A percentile compares a stretch with the other conserved stretches of the same genome.
Conservation (phyloP, 2,797 vertebrate genomes). For the Sebastes hubbsi region DNA sequence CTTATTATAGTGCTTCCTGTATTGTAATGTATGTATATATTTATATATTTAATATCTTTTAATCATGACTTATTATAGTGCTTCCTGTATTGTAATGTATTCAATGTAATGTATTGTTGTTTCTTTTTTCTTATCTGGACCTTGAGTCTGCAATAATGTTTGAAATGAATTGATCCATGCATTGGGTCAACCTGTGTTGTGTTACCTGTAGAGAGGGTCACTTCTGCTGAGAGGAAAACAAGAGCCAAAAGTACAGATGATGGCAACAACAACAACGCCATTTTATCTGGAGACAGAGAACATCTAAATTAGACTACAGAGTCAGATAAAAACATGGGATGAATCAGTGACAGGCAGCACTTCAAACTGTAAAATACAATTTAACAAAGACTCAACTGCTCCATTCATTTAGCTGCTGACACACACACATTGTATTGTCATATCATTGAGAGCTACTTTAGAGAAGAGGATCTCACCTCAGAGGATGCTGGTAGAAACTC, state of each 20-base stretch:
- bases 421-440: constrained; percentile 1
- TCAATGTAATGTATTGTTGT: too few relatives aligned
- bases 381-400: background rate
- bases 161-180: too few relatives aligned
- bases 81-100: too few relatives aligned
- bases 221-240: constrained; percentile 37
- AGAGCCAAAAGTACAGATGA: constrained; percentile 11
- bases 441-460: background rate
- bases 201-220: constrained; percentile 58
- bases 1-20: too few relatives aligned
- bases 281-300: constrained; percentile 48
- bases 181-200: background rate
- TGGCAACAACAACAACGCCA: constrained; percentile 34
- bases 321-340: background rate
- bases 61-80: too few relatives aligned
- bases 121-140: too few relatives aligned
- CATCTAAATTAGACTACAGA: background rate
- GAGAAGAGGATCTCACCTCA: constrained; percentile 6
- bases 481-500: background rate
- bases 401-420: constrained; percentile 11
- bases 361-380: background rate
- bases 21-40: too few relatives aligned
- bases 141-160: too few relatives aligned
- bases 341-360: background rate
- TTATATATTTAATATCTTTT: too few relatives aligned